phyloP scores from a whole-genome alignment of 2,888 invertebrate genomes.

The Eristalis tenax region DNA sequence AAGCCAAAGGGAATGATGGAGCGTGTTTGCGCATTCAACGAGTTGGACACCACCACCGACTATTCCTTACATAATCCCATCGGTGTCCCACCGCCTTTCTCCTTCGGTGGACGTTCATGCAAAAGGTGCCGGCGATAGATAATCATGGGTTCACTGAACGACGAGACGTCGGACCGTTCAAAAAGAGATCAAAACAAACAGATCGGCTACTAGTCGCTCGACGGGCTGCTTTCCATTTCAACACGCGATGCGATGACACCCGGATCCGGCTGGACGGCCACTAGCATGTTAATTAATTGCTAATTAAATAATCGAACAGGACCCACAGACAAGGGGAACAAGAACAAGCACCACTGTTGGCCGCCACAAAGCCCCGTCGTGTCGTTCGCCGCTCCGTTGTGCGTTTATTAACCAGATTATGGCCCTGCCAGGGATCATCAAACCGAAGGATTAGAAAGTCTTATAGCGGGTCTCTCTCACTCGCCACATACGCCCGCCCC shows the following conservation, averaged over 20 bases:
- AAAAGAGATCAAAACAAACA: neutral
- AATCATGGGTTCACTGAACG: neutral
- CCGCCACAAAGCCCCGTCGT: neutral
- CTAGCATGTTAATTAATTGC: conserved; percentile 62
- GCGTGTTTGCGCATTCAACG: neutral
- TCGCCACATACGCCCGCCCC: no score
- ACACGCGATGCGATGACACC: neutral
- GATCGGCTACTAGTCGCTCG: neutral
- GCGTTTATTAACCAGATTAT: neutral
- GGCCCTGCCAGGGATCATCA: neutral
- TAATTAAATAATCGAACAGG: conserved; percentile 60
- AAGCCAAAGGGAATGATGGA: neutral
- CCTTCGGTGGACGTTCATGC: neutral
- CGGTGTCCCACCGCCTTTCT: neutral
- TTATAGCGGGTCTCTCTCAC: neutral
- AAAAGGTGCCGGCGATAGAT: neutral
- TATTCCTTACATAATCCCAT: neutral
- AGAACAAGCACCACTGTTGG: neutral
- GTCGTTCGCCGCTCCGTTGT: neutral
- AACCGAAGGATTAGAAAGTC: neutral
- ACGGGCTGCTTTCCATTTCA: neutral
- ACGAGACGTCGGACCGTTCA: neutral
- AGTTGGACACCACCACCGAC: neutral
- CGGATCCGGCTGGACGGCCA: neutral
- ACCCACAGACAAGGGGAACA: neutral